Base-by-base conservation (phyloP, 2,113 vertebrate species). In the Agelaius tricolor region DNA sequence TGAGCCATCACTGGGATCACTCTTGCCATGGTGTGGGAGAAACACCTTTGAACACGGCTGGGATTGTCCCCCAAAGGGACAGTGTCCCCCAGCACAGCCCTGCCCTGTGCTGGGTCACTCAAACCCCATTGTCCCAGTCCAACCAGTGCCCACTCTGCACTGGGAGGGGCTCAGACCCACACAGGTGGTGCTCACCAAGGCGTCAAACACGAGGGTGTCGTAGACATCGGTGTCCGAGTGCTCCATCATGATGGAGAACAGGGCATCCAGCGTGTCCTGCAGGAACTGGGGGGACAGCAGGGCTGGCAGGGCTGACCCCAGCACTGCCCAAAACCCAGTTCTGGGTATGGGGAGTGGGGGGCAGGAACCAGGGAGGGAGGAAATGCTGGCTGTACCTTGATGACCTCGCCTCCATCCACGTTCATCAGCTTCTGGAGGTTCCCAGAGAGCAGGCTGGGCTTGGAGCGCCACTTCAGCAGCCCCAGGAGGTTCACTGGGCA, bases 231-330 rank as follows among this genome's bases (percentile, higher is more conserved):
- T 98, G 58, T 98, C 98, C 0, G 98, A 98, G 10, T 98, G 98
- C 95, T 99, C 98, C 98, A 99, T 99, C 98, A 99, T 99, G 95
- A 99, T 98, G 97, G 97, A 99, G 96, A 99, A 99, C 69, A 99
- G 95, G 46, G 98, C 98, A 43, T 99, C 98, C 26, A 99, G 92
- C 0, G 98, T 99, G 96, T 99, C 98, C 97, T 99, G 98, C 31
- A 99, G 97, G 89, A 99, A 99, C 98, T 99, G 96, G 49, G 43
- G 39, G 31, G 87, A 19, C 57, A 63, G 2, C 65, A 87, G 43
- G 95, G 13, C 28, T 17, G 37, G 37, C 44, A 77, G 58, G 1
- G 0, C 18, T 57, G 35, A 8, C 13, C 49, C 62, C 54, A 35
- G 66, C 26, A 28, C 6, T 0, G 0, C 41, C 27, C 71, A 3